Percentiles rank a stretch among this genome's conserved stretches.
These are phyloP conservation scores for Tolmerus cingulatus DNA, from an alignment of 2,888 invertebrate species.

Conservation along the genomic window DNA sequence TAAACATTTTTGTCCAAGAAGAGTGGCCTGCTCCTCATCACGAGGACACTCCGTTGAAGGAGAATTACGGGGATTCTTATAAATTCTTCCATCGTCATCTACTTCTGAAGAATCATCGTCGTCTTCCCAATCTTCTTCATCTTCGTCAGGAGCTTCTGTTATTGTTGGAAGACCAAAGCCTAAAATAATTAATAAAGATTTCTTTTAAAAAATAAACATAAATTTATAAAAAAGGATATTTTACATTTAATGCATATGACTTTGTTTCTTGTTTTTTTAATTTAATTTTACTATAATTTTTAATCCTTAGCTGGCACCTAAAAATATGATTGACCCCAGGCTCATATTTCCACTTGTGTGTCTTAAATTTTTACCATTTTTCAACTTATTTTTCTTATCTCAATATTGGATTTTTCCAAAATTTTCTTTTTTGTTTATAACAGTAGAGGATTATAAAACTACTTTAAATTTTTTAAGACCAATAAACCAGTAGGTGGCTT, in stretches of 20 bases:
- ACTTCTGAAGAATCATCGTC: slow-evolving; percentile 68
- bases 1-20: slow-evolving; percentile 86
- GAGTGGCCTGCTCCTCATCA: slow-evolving; percentile 84
- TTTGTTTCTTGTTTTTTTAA: neutral
- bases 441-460: too few relatives aligned
- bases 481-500: too few relatives aligned
- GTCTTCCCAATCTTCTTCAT: slow-evolving; percentile 66
- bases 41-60: slow-evolving; percentile 86
- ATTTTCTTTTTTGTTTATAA: too few relatives aligned
- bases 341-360: too few relatives aligned
- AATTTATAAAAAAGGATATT: too few relatives aligned
- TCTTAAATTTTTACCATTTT: too few relatives aligned
- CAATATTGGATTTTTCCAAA: too few relatives aligned
- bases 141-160: slow-evolving; percentile 60
- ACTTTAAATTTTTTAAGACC: too few relatives aligned
- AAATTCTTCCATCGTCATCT: slow-evolving; percentile 82
- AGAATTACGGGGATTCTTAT: slow-evolving; percentile 88
- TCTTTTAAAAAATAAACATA: too few relatives aligned
- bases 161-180: slow-evolving; percentile 49
- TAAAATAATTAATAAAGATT: slow-evolving; percentile 30
- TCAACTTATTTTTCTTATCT: too few relatives aligned
- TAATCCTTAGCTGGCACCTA: too few relatives aligned
- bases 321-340: too few relatives aligned
- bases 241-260: neutral
- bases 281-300: neutral